These are phyloP conservation scores for Heliconius melpomene DNA, from an alignment of 1,140 invertebrate species.

Conservation along the genomic window DNA sequence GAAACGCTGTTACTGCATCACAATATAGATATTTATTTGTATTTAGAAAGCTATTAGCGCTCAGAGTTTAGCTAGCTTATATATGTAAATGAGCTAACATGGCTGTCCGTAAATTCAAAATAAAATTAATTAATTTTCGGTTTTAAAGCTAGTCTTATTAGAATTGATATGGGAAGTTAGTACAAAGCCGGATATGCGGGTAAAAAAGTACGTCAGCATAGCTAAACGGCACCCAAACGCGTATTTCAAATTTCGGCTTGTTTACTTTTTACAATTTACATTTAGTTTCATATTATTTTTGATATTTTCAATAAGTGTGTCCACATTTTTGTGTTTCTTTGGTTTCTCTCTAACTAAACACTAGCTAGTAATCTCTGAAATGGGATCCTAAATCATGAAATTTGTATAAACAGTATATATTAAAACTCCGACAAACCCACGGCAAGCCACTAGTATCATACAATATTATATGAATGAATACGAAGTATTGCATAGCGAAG, in stretches of 20 bases:
- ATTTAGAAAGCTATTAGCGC: not conserved
- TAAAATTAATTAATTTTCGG: too few species aligned
- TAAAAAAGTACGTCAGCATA: too few species aligned
- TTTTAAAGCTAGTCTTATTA: too few species aligned
- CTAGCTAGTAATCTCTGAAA: not conserved
- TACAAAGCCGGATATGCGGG: too few species aligned
- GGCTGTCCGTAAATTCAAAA: not conserved
- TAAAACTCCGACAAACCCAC: not conserved
- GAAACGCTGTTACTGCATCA: not conserved
- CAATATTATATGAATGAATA: conserved; percentile 8
- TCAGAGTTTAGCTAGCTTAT: not conserved
- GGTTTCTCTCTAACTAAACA: not conserved
- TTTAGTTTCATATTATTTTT: too few species aligned
- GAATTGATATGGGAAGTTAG: too few species aligned
- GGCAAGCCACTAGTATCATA: not conserved
- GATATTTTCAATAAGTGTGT: too few species aligned
- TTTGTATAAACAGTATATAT: not conserved
- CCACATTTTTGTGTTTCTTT: too few species aligned
- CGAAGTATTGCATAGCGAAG: conserved; percentile 21
- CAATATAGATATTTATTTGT: conserved; percentile 13
- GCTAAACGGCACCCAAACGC: too few species aligned
- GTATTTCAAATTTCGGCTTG: too few species aligned
- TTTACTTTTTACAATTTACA: too few species aligned
- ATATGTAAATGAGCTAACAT: not conserved
- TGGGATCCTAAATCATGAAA: not conserved